Percentiles rank a stretch among this genome's conserved stretches.
phyloP scores from a whole-genome alignment of 2,797 vertebrate species.

The Rhinella marina region DNA sequence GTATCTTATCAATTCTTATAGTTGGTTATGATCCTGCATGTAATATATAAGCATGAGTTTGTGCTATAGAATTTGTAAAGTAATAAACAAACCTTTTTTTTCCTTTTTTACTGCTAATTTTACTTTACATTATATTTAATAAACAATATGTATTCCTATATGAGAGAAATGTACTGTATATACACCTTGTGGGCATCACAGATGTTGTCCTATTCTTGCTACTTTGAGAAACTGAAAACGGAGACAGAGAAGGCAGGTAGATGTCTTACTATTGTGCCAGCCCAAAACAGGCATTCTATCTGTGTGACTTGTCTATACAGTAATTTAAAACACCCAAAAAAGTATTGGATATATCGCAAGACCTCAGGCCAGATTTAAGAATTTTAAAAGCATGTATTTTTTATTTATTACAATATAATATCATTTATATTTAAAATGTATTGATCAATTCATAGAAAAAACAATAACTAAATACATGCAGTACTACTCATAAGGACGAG shows the following conservation, averaged over 20 bases:
- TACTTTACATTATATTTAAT: neutral
- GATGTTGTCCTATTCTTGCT: neutral
- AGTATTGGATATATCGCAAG: too few relatives aligned
- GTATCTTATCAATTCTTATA: neutral
- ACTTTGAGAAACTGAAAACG: neutral
- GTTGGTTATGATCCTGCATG: neutral
- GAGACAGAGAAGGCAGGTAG: neutral
- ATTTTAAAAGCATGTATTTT: too few relatives aligned
- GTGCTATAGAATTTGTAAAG: neutral
- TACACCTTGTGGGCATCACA: too few relatives aligned
- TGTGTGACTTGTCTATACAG: neutral
- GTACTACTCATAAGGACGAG: too few relatives aligned
- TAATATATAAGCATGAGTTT: neutral
- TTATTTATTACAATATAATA: too few relatives aligned
- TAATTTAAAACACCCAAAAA: neutral
- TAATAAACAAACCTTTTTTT: neutral
- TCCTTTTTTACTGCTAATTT: neutral
- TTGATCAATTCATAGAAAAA: too few relatives aligned
- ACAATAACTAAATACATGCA: too few relatives aligned
- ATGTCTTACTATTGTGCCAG: neutral
- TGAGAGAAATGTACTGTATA: neutral
- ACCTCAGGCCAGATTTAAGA: too few relatives aligned
- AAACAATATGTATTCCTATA: neutral
- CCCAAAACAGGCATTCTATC: neutral
- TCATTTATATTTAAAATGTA: too few relatives aligned